Percentiles rank a stretch among this genome's conserved stretches.
Conservation (phyloP, 1,140 invertebrate species). For the Papilio xuthus region DNA sequence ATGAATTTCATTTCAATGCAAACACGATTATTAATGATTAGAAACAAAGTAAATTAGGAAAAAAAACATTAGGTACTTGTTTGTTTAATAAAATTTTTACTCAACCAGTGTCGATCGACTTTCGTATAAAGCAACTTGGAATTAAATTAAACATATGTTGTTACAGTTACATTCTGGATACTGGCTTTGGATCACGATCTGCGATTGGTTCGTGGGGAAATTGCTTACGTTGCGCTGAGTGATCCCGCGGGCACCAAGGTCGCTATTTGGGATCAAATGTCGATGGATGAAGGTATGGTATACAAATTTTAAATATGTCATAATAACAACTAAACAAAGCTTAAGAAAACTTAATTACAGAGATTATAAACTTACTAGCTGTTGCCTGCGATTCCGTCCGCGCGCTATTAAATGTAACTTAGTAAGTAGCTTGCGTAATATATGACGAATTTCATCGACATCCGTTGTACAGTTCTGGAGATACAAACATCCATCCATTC, state of each 20-base stretch:
- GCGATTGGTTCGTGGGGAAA: constrained; percentile 80
- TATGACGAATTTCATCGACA: no score
- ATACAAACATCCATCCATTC: no score
- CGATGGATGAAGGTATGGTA: constrained; percentile 76
- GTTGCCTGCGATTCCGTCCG: no score
- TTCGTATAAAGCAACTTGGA: not conserved
- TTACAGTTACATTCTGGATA: constrained; percentile 85
- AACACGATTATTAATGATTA: not conserved
- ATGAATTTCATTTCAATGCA: not conserved
- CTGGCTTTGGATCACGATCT: constrained; percentile 84
- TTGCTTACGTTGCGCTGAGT: constrained; percentile 82
- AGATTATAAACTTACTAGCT: no score
- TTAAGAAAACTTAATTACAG: no score
- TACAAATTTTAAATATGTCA: not conserved
- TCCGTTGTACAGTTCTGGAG: no score
- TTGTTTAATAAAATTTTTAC: no score
- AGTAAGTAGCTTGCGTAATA: no score
- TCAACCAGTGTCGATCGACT: no score
- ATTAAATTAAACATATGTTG: constrained; percentile 42
- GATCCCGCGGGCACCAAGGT: constrained; percentile 84
- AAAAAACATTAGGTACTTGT: no score
- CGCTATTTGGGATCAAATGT: constrained; percentile 84
- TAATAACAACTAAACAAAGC: no score
- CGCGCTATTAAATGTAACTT: no score
- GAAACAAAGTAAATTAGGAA: not conserved